A percentile compares a stretch with the other conserved stretches of the same genome.
Evolutionary conservation across 2,888 invertebrate genomes (phyloP).

Genomic region (Leptinotarsa tumamoca): DNA sequence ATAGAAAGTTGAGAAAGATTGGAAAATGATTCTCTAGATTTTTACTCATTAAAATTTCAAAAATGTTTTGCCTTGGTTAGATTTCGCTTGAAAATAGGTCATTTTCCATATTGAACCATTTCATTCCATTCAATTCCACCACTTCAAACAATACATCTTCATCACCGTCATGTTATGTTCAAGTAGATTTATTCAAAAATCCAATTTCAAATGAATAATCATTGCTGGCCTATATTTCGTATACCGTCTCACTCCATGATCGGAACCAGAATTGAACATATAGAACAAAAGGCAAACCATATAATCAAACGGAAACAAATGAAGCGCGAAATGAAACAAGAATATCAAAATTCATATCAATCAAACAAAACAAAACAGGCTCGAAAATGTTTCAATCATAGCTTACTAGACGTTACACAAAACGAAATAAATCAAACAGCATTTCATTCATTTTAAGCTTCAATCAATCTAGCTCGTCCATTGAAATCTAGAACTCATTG

Average conservation of each 20-base stretch:
- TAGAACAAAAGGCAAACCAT: slow-evolving; percentile 16
- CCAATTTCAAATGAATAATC: neutral
- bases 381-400: slow-evolving; percentile 46
- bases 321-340: slow-evolving; percentile 49
- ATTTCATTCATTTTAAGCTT: slow-evolving; percentile 50
- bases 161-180: too few relatives aligned
- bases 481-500: slow-evolving; percentile 52
- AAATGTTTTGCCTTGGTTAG: too few relatives aligned
- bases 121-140: too few relatives aligned
- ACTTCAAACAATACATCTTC: too few relatives aligned
- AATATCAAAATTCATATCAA: slow-evolving; percentile 52
- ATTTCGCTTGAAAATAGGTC: too few relatives aligned
- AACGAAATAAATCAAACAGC: slow-evolving; percentile 56
- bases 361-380: slow-evolving; percentile 48
- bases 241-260: neutral
- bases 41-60: too few relatives aligned
- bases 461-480: slow-evolving; percentile 52
- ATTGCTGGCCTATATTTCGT: neutral
- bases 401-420: slow-evolving; percentile 47
- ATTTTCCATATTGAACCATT: too few relatives aligned
- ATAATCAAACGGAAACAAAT: slow-evolving; percentile 48
- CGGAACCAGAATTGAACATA: slow-evolving; percentile 5
- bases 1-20: too few relatives aligned
- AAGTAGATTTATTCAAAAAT: too few relatives aligned
- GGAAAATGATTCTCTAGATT: too few relatives aligned